phyloP scores from a whole-genome alignment of 2,113 vertebrate genomes.

The Bubalus kerabau region DNA sequence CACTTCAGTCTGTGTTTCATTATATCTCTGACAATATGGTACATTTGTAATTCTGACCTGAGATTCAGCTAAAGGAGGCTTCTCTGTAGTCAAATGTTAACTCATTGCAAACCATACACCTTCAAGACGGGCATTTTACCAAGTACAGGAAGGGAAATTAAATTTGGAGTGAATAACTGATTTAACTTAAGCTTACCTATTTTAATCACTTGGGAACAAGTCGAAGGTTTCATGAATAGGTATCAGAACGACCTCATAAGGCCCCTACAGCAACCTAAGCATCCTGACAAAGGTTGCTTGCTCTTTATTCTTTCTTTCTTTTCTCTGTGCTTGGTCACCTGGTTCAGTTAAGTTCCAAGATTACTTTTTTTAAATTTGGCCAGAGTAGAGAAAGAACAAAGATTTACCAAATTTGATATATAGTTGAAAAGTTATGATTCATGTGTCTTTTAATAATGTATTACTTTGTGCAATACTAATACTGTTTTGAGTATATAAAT shows the following conservation, averaged over 20 bases:
- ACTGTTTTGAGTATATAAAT: not conserved
- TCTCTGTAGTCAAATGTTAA: not conserved
- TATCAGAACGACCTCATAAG: not conserved
- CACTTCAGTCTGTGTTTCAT: not conserved
- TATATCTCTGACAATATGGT: constrained; percentile 44
- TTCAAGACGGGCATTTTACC: not conserved
- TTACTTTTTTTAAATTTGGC: not conserved
- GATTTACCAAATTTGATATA: not conserved
- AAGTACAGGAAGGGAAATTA: not conserved
- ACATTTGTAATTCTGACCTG: constrained; percentile 40
- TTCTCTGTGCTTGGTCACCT: not conserved
- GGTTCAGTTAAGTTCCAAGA: not conserved
- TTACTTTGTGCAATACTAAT: not conserved
- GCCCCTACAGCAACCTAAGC: not conserved
- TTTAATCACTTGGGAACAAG: constrained; percentile 23
- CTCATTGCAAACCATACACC: not conserved
- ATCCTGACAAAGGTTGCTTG: not conserved
- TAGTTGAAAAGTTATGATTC: not conserved
- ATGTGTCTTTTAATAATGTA: not conserved
- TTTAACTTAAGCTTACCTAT: not conserved
- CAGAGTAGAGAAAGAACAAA: not conserved
- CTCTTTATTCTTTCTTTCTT: not conserved
- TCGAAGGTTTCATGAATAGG: not conserved
- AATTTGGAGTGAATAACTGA: not conserved
- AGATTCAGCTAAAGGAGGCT: not conserved